These are phyloP conservation scores for Hydrocynus forskahlii DNA, from an alignment of 2,797 vertebrate genomes.

Conservation along the genomic window DNA sequence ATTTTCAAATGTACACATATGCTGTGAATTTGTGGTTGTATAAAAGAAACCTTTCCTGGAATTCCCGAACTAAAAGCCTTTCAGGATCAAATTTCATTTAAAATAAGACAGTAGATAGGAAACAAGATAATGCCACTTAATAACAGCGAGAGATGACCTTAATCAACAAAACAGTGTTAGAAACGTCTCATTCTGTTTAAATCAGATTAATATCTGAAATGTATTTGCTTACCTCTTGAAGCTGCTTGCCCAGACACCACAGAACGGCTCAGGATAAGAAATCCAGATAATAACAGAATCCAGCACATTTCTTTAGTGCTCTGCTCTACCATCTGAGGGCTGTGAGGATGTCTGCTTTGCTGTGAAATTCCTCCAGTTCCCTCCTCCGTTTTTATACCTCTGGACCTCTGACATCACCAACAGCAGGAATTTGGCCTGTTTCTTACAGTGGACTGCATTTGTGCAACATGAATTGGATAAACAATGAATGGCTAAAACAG, in stretches of 20 bases:
- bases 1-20: neutral
- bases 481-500: neutral
- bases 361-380: conserved; percentile 30
- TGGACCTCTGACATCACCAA: conserved; percentile 45
- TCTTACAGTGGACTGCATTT: conserved; percentile 20
- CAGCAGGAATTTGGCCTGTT: conserved; percentile 26
- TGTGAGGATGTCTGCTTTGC: conserved; percentile 24
- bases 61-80: neutral
- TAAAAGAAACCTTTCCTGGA: neutral
- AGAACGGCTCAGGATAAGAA: conserved; percentile 57
- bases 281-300: conserved; percentile 66
- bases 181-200: neutral
- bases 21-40: neutral
- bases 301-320: conserved; percentile 65
- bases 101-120: neutral
- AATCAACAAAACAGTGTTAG: neutral
- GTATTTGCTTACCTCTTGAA: conserved; percentile 71
- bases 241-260: conserved; percentile 65
- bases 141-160: neutral
- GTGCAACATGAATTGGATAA: neutral
- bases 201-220: neutral
- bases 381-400: conserved; percentile 46
- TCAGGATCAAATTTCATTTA: neutral
- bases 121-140: neutral
- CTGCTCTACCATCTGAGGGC: conserved; percentile 6